Conservation (phyloP, 2,113 vertebrate genomes). For the Zeus faber region DNA sequence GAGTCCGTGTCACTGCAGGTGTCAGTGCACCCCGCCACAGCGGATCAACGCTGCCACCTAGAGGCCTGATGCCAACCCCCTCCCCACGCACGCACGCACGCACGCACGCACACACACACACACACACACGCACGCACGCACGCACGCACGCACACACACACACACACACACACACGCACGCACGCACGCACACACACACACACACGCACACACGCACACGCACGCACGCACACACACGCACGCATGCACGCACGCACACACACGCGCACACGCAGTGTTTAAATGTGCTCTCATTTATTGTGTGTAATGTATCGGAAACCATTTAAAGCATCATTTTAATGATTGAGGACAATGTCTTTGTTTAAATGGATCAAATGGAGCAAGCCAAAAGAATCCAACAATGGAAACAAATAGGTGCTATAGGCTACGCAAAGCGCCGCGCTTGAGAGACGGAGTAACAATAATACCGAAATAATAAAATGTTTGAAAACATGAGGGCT, state of each 20-base stretch:
- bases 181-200: no score
- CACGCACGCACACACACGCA: no score
- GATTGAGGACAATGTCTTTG: conserved; percentile 39
- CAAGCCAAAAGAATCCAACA: conserved; percentile 26
- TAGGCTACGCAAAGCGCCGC: conserved; percentile 16
- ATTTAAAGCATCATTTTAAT: conserved; percentile 49
- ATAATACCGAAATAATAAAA: conserved; percentile 1
- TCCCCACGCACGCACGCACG: no score
- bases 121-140: no score
- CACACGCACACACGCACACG: no score
- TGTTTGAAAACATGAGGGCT: no score
- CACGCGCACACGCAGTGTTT: conserved; percentile 16
- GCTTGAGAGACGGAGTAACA: conserved; percentile 6
- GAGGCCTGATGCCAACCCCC: no score
- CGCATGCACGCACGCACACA: no score
- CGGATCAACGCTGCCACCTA: conserved; percentile 62
- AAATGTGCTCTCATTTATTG: conserved; percentile 45
- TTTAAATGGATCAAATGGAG: conserved; percentile 45
- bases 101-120: no score
- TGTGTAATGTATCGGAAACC: conserved; percentile 57
- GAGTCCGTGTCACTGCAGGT: background rate
- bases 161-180: no score
- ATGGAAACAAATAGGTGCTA: conserved; percentile 20
- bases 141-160: no score
- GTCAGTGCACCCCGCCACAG: background rate